A percentile compares a stretch with the other conserved stretches of the same genome.
Evolutionary conservation across 2,113 vertebrate genomes (phyloP).

Genomic region (Dissostichus mawsoni): DNA sequence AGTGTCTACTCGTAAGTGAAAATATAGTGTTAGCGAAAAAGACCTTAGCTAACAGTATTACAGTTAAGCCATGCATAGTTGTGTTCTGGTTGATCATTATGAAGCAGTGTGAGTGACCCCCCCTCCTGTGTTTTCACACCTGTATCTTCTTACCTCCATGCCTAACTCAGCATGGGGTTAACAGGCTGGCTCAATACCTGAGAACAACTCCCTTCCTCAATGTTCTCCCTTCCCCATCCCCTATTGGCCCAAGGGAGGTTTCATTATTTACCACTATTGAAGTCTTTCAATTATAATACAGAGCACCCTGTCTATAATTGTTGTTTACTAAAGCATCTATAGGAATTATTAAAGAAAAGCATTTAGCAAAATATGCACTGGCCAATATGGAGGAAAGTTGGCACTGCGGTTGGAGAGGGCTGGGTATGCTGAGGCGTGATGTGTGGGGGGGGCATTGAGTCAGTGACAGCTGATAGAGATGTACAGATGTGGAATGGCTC

Average conservation of each 20-base stretch:
- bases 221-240: constrained; percentile 39
- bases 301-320: constrained; percentile 55
- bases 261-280: constrained; percentile 76
- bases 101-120: constrained; percentile 41
- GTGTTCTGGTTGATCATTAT: constrained; percentile 60
- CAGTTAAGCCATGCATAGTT: constrained; percentile 14
- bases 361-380: constrained; percentile 47
- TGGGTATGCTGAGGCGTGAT: constrained; percentile 7
- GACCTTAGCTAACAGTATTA: constrained; percentile 7
- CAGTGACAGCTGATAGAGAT: constrained; percentile 40
- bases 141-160: constrained; percentile 58
- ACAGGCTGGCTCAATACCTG: constrained; percentile 60
- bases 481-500: constrained; percentile 8
- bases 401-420: constrained; percentile 12
- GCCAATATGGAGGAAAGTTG: constrained; percentile 57
- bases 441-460: constrained; percentile 27
- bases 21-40: constrained; percentile 8
- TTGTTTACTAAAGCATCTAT: constrained; percentile 34
- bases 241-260: constrained; percentile 65
- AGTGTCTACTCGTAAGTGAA: neutral
- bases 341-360: constrained; percentile 57
- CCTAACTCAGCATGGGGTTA: constrained; percentile 63
- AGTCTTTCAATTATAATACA: constrained; percentile 77
- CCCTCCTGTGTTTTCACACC: constrained; percentile 41
- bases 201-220: constrained; percentile 48